Conservation (phyloP, 2,888 invertebrate species). For the Ommatoiulus sabulosus region DNA sequence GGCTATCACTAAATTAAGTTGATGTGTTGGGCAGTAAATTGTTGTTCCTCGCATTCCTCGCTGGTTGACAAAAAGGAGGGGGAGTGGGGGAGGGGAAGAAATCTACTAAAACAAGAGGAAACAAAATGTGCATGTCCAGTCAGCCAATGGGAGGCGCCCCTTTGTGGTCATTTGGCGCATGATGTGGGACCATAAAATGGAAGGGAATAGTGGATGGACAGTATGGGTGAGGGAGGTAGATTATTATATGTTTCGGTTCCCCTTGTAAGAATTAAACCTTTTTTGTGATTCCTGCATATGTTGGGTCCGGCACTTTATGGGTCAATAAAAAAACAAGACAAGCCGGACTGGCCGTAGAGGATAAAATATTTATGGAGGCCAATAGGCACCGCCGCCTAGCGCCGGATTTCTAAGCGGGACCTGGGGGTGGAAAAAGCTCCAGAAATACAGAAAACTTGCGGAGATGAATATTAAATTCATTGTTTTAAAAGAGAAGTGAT, state of each 20-base stretch:
- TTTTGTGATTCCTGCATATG: constrained; percentile 52
- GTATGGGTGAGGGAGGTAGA: constrained; percentile 48
- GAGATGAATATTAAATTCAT: too few relatives aligned
- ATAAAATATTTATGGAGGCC: constrained; percentile 57
- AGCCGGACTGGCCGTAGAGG: constrained; percentile 53
- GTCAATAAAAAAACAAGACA: constrained; percentile 58
- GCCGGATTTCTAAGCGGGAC: background rate
- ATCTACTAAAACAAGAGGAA: constrained; percentile 45
- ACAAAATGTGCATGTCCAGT: constrained; percentile 47
- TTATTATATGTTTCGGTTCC: constrained; percentile 34
- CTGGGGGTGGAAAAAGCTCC: background rate
- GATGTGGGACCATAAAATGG: constrained; percentile 55
- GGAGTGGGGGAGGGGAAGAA: constrained; percentile 6
- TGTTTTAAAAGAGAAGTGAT: too few relatives aligned
- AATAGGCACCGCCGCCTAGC: background rate
- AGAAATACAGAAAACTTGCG: too few relatives aligned
- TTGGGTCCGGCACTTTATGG: constrained; percentile 54
- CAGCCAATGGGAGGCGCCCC: constrained; percentile 38
- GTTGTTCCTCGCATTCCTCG: constrained; percentile 39
- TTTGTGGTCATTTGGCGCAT: constrained; percentile 54
- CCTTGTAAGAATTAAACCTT: constrained; percentile 53
- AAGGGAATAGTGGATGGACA: constrained; percentile 44
- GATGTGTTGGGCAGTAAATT: constrained; percentile 49
- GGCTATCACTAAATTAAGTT: constrained; percentile 49
- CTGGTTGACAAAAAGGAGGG: constrained; percentile 45